These are phyloP conservation scores for Notolepis coatsorum DNA, from an alignment of 2,797 vertebrate genomes.

Conservation along the genomic window DNA sequence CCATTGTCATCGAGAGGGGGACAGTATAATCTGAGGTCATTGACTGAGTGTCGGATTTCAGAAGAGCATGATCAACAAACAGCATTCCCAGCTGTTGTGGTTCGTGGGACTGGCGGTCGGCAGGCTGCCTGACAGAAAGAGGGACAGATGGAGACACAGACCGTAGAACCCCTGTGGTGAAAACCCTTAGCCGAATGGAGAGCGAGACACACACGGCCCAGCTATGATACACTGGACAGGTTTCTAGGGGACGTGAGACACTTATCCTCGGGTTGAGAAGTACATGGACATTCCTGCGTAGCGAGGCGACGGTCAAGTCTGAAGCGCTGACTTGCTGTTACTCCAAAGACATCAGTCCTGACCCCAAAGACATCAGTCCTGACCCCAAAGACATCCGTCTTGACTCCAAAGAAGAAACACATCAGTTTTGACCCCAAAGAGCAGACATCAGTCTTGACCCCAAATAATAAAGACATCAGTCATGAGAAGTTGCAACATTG, in stretches of 20 bases:
- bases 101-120: slow-evolving; percentile 33
- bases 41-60: slow-evolving; percentile 39
- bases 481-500: not conserved
- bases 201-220: not conserved
- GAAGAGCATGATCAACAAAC: slow-evolving; percentile 28
- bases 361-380: no score
- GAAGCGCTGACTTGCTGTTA: no score
- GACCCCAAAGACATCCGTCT: no score
- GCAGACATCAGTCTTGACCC: no score
- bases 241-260: not conserved
- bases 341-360: no score
- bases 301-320: not conserved
- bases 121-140: slow-evolving; percentile 1
- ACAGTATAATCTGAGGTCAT: slow-evolving; percentile 16
- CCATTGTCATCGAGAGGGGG: slow-evolving; percentile 26
- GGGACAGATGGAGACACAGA: slow-evolving; percentile 7
- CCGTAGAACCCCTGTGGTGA: not conserved
- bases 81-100: slow-evolving; percentile 65
- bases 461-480: not conserved
- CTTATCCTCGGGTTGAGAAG: not conserved
- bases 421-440: not conserved
- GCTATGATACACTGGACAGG: slow-evolving; percentile 13
- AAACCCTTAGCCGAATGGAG: not conserved
- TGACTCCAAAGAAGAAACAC: no score
- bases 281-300: not conserved